Conservation (phyloP, 2,888 invertebrate genomes). For the Kryphioiulus occultus region DNA sequence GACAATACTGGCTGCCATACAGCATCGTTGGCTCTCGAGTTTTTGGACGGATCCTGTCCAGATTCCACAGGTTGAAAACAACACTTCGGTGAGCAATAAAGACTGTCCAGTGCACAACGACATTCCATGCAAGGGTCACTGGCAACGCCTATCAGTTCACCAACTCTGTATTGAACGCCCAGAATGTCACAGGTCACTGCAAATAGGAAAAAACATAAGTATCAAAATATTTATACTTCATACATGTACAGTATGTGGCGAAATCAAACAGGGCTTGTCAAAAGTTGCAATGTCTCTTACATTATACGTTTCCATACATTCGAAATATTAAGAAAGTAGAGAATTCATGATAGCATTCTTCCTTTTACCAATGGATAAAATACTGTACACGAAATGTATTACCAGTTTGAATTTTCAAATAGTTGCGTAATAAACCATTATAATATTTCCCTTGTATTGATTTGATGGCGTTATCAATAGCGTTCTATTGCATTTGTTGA, state of each 20-base stretch:
- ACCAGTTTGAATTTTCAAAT: no score
- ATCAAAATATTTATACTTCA: neutral
- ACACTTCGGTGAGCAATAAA: conserved; percentile 59
- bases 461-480: no score
- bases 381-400: no score
- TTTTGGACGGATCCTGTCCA: conserved; percentile 48
- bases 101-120: conserved; percentile 58
- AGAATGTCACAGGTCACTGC: conserved; percentile 57
- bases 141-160: conserved; percentile 59
- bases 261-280: no score
- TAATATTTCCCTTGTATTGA: no score
- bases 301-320: no score
- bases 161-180: conserved; percentile 58
- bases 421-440: no score
- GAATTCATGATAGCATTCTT: no score
- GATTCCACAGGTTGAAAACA: conserved; percentile 58
- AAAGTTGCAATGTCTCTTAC: no score
- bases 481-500: no score
- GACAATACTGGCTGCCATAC: conserved; percentile 50
- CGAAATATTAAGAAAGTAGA: no score
- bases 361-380: no score
- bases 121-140: conserved; percentile 59
- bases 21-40: conserved; percentile 47
- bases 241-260: neutral
- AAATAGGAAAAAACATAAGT: neutral